Evolutionary conservation across 1,140 invertebrate species (phyloP), one percentile per base, ranked within the genome.

Genomic region (Idris sp.): DNA sequence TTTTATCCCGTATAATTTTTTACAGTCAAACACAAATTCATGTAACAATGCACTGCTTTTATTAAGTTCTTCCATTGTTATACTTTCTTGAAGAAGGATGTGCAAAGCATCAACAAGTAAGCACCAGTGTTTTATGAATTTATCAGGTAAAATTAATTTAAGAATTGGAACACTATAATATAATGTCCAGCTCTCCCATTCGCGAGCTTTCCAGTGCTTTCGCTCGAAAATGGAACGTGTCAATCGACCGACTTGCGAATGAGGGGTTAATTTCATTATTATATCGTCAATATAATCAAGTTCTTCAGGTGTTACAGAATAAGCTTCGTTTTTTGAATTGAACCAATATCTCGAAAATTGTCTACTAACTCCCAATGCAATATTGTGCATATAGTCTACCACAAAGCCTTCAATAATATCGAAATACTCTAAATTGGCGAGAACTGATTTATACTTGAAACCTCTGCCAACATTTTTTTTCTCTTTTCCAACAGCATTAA

Each of bases 101-200:
- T 53, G 41, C 25, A 65, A 28, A 10, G 8, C 25, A 31, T 46
- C 40, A 1, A 49, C 48, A 8, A 65, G 31, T 0, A 53, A 5
- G 10, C 11, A 15, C 61, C 61, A 65, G 26, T 65, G 61, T 15
- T 43, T 4, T 0, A 65, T 8, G 8, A 28, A 25, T n/a, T 35
- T 40, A 33, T 16, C 31, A 9, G 16, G 22, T 11, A 67, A 33
- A 0, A 38, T 6, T 26, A 13, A 13, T n/a, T 22, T 1, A 0
- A 67, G 30, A 46, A 68, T 25, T 11, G 25, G 33, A 0, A 15
- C 13, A 22, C 64, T 68, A 28, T 58, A 68, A 26, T 41, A 56
- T 0, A 68, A 11, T n/a, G 35, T 35, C 31, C 40, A 68, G 10
- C 18, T 56, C 31, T 68, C 62, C 49, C 51, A 56, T 31, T 54